phyloP scores from a whole-genome alignment of 2,113 vertebrate genomes.

The Meriones unguiculatus region DNA sequence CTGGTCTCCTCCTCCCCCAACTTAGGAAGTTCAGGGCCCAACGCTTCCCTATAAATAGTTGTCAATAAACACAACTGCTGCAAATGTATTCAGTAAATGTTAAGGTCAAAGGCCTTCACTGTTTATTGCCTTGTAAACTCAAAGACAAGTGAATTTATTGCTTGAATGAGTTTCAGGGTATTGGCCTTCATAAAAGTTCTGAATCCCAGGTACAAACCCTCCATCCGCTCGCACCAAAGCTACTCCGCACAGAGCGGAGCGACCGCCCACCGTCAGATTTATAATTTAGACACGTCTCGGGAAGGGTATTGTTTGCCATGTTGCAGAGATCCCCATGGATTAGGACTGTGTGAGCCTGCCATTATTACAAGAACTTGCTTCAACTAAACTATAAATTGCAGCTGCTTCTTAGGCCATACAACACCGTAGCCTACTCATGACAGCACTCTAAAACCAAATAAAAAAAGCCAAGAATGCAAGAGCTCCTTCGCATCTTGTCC shows the following conservation, averaged over 20 bases:
- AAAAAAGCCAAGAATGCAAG: conserved; percentile 15
- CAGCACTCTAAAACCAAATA: background rate
- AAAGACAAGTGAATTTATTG: conserved; percentile 92
- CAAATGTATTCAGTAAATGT: conserved; percentile 92
- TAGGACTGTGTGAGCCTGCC: conserved; percentile 63
- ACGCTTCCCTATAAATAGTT: conserved; percentile 89
- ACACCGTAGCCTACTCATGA: background rate
- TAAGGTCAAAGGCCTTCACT: conserved; percentile 90
- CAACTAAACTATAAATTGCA: conserved; percentile 73
- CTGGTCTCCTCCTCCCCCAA: background rate
- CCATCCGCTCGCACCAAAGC: conserved; percentile 81
- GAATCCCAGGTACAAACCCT: conserved; percentile 84
- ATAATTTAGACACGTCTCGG: conserved; percentile 76
- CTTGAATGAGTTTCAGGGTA: conserved; percentile 89
- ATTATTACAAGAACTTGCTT: conserved; percentile 70
- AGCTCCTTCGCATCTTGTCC: background rate
- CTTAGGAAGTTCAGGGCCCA: conserved; percentile 86
- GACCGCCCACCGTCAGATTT: conserved; percentile 56
- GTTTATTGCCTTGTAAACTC: conserved; percentile 93
- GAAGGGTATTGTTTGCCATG: conserved; percentile 64
- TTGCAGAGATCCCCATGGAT: conserved; percentile 55
- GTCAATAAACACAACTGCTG: conserved; percentile 92
- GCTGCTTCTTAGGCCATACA: conserved; percentile 73
- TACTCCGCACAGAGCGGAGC: conserved; percentile 72
- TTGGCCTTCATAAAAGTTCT: conserved; percentile 89